phyloP scores from a whole-genome alignment of 2,797 vertebrate species.

The Pteropus rufus region DNA sequence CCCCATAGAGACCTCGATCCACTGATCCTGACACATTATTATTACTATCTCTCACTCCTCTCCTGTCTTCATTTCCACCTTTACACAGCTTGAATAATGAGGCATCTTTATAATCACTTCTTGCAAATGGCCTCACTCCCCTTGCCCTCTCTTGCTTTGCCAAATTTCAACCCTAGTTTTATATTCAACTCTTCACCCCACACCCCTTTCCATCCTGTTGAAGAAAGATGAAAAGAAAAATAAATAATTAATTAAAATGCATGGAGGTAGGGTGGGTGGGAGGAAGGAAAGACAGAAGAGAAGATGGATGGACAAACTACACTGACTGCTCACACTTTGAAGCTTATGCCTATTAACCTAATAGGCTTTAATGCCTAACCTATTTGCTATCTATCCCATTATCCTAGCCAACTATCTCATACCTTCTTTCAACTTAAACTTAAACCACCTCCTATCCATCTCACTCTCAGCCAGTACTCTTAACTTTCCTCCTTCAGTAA shows the following conservation, averaged over 20 bases:
- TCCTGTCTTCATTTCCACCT: background rate
- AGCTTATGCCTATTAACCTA: background rate
- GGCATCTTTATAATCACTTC: background rate
- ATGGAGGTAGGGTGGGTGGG: no score
- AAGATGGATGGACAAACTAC: background rate
- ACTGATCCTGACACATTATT: background rate
- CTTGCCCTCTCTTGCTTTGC: background rate
- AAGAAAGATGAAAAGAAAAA: background rate
- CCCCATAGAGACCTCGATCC: background rate
- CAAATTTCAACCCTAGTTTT: slow-evolving; percentile 41
- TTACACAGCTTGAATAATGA: background rate
- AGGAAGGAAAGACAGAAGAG: background rate
- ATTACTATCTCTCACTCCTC: background rate
- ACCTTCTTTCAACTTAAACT: background rate
- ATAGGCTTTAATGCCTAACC: background rate
- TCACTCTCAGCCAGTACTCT: background rate
- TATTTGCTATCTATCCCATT: background rate
- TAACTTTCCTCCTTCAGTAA: background rate
- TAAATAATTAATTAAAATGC: no score
- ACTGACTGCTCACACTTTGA: background rate
- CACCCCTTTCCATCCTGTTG: background rate
- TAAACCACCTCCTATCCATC: background rate
- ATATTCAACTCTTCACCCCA: background rate
- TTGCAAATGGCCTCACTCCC: background rate
- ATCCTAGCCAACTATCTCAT: background rate